Evolutionary conservation across 1,140 invertebrate species (phyloP), one percentile per base, ranked within the genome.

Genomic region (Brachionus asplanchnoidis): DNA sequence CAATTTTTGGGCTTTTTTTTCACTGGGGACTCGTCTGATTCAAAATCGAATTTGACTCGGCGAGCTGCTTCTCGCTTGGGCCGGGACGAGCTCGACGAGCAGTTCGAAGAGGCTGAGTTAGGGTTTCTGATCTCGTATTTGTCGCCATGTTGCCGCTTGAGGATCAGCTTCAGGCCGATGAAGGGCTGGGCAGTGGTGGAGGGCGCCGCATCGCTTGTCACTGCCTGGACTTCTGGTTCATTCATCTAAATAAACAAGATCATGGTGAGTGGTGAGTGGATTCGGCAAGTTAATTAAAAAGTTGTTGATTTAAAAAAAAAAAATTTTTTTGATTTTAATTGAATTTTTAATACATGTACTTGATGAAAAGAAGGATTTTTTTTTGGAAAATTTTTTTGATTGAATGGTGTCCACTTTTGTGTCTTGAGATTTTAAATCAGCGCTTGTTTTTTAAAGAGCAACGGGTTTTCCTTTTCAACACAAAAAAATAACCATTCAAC

Each of bases 81-180:
- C 46, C 73, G 7, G 1, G 73, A 77, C 9, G 73, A 77, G 17
- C 11, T 46, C 9, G 73, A 50, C 2, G 42, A 77, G 42, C 73
- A 77, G 50, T 50, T 50, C 1, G 73, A 26, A 26, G 73, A 36
- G 8, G 73, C 20, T 23, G 20, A 20, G 28, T 20, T 40, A 7
- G 70, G 40, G n/a, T 50, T 77, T 23, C 46, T 77, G 7, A 77
- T 50, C 28, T 77, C 73, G 42, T 77, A 77, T 44, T 50, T 77
- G 32, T 77, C 73, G 2, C 73, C 73, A 12, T 46, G 44, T 77
- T 77, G 73, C 12, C 73, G 73, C 23, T 50, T 46, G 44, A 77
- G 26, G 17, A 77, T 77, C 0, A 77, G 42, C 50, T 77, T 77
- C 3, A 77, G 32, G 3, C 73, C 73, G 11, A 77, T 40, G 20